Conservation (phyloP, 2,797 vertebrate species). For the Rhodeus uyekii region DNA sequence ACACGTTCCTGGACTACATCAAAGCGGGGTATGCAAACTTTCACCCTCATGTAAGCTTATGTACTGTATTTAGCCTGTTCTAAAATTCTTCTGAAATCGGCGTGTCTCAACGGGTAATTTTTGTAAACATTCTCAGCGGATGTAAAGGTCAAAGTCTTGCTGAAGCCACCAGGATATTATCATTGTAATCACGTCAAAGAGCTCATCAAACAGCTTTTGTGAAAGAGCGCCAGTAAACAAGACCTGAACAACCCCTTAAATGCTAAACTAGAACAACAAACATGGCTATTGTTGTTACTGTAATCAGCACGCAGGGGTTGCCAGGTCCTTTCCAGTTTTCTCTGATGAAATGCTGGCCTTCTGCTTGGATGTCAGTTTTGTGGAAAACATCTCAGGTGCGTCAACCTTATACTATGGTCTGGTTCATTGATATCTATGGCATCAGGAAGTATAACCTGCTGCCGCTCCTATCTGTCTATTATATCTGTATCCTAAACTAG, state of each 20-base stretch:
- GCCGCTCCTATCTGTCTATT: not conserved
- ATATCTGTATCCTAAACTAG: not conserved
- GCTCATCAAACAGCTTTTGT: slow-evolving; percentile 19
- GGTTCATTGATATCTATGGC: slow-evolving; percentile 33
- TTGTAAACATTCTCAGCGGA: slow-evolving; percentile 18
- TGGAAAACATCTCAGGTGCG: slow-evolving; percentile 6
- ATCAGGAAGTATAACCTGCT: slow-evolving; percentile 16
- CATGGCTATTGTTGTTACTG: slow-evolving; percentile 28
- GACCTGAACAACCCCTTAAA: slow-evolving; percentile 22
- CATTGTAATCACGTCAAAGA: slow-evolving; percentile 21
- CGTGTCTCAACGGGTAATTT: slow-evolving; percentile 15
- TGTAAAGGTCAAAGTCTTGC: slow-evolving; percentile 25
- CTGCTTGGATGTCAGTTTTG: slow-evolving; percentile 23
- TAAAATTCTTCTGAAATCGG: slow-evolving; percentile 11
- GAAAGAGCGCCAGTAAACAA: not conserved
- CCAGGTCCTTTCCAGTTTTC: slow-evolving; percentile 39
- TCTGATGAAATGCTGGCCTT: slow-evolving; percentile 44
- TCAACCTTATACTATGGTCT: not conserved
- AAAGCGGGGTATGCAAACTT: slow-evolving; percentile 88
- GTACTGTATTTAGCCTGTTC: not conserved
- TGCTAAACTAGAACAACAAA: slow-evolving; percentile 43
- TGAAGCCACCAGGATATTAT: slow-evolving; percentile 19
- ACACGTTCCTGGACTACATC: slow-evolving; percentile 97
- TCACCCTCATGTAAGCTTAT: not conserved
- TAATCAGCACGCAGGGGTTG: slow-evolving; percentile 38